Percentiles rank a stretch among this genome's conserved stretches.
Evolutionary conservation across 2,888 invertebrate species (phyloP).

Genomic region (Dione vanillae): DNA sequence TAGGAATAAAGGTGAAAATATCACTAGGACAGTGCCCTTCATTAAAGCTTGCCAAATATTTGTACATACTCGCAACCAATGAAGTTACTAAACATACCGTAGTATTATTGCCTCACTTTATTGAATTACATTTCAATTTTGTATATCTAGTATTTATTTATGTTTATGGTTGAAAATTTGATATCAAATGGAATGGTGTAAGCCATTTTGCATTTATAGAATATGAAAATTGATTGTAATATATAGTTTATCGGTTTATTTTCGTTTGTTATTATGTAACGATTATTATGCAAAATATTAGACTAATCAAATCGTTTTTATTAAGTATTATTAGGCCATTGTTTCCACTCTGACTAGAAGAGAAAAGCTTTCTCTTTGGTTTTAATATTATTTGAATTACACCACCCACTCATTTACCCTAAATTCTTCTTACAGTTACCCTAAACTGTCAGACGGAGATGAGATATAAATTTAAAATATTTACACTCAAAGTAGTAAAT

Average conservation of each 20-base stretch:
- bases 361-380: too few relatives aligned
- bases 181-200: slow-evolving; percentile 19
- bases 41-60: slow-evolving; percentile 51
- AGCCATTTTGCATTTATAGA: not conserved
- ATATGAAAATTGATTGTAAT: slow-evolving; percentile 5
- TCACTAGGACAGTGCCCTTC: slow-evolving; percentile 32
- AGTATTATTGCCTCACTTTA: slow-evolving; percentile 45
- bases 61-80: slow-evolving; percentile 43
- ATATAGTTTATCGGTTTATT: not conserved
- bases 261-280: too few relatives aligned
- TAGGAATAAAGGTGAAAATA: slow-evolving; percentile 28
- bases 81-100: slow-evolving; percentile 44
- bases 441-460: too few relatives aligned
- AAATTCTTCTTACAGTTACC: too few relatives aligned
- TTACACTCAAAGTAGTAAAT: too few relatives aligned
- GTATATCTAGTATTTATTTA: slow-evolving; percentile 43
- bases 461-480: too few relatives aligned
- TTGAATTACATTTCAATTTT: slow-evolving; percentile 46
- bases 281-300: too few relatives aligned
- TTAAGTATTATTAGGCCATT: too few relatives aligned
- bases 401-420: too few relatives aligned
- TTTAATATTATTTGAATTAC: too few relatives aligned
- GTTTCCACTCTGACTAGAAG: too few relatives aligned
- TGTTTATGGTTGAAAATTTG: slow-evolving; percentile 42
- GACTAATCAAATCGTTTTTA: too few relatives aligned